Evolutionary conservation across 2,888 invertebrate genomes (phyloP), one percentile per base, ranked within the genome.

Genomic region (Amiota minor): DNA sequence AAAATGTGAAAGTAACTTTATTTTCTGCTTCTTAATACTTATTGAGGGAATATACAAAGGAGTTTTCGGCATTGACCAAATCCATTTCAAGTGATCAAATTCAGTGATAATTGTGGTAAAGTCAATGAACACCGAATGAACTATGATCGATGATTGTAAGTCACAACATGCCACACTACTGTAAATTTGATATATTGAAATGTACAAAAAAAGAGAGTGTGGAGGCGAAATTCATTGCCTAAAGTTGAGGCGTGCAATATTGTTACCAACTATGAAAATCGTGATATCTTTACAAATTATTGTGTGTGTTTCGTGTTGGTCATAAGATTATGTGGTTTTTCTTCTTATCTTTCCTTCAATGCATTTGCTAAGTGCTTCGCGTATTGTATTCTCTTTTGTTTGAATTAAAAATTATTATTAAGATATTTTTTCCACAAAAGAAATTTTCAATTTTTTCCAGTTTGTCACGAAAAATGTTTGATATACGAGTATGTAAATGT

Each of bases 401-500:
- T 20, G 20, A 71, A 74, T 70, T 64, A 74, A 76, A 74, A 45
- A n/a, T 69, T 64, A 20, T 53, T 64, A 61, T 53, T 18, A 20
- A 50, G 16, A 16, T 18, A 20, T 59, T 16, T 59, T 59, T 59
- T 20, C 20, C 59, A 59, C 70, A 75, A 67, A 64, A 74, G 75
- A 74, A 46, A n/a, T 67, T 35, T 64, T 45, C 47, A 61, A 71
- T 59, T 35, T 50, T 56, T 50, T 50, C 71, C 71, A 20, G 47
- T 62, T 71, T 74, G 62, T 55, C 70, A 74, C 50, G 64, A 64
- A 64, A 50, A 46, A 8, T 18, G 14, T 50, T 75, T 77, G 35
- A 4, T 79, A 77, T 79, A n/a, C n/a, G n/a, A n/a, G n/a, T n/a
- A 83, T 81, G 83, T 77, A 82, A 84, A 83, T 82, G 82, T 64